These are phyloP conservation scores for Brachyopa scutellaris DNA, from an alignment of 2,888 invertebrate genomes.

Conservation along the genomic window DNA sequence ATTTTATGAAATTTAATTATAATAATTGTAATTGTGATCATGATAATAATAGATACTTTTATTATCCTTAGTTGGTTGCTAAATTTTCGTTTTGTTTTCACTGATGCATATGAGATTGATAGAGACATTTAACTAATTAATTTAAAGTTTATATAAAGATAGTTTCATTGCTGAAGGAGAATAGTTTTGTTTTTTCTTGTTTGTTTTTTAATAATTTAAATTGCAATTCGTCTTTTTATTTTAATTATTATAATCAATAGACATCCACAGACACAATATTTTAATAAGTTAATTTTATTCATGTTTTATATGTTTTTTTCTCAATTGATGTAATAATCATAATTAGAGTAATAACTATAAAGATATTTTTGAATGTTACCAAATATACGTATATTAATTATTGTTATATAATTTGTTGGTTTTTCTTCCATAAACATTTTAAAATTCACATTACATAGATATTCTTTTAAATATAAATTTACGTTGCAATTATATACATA, in stretches of 20 bases:
- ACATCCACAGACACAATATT: slow-evolving; percentile 72
- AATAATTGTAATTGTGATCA: slow-evolving; percentile 64
- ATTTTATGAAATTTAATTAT: slow-evolving; percentile 60
- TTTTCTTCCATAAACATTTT: slow-evolving; percentile 42
- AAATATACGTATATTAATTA: slow-evolving; percentile 67
- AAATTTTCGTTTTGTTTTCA: slow-evolving; percentile 37
- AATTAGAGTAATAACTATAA: slow-evolving; percentile 64
- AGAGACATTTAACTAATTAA: slow-evolving; percentile 72
- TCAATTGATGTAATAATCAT: slow-evolving; percentile 47
- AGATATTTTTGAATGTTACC: slow-evolving; percentile 69
- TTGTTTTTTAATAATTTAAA: slow-evolving; percentile 63
- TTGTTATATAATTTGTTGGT: slow-evolving; percentile 51
- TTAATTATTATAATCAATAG: slow-evolving; percentile 67
- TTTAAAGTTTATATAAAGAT: slow-evolving; percentile 69
- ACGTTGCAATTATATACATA: slow-evolving; percentile 36
- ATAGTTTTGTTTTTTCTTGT: slow-evolving; percentile 37
- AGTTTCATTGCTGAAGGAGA: slow-evolving; percentile 70
- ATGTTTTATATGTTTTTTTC: slow-evolving; percentile 24
- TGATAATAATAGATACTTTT: slow-evolving; percentile 58
- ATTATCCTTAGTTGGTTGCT: slow-evolving; percentile 54
- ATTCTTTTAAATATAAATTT: slow-evolving; percentile 58
- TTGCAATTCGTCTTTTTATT: slow-evolving; percentile 53
- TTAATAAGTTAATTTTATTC: slow-evolving; percentile 60
- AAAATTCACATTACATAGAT: slow-evolving; percentile 64
- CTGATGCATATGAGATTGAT: slow-evolving; percentile 71